Evolutionary conservation across 2,888 invertebrate genomes (phyloP), one percentile per base, ranked within the genome.

Genomic region (Philopedon plagiatum): DNA sequence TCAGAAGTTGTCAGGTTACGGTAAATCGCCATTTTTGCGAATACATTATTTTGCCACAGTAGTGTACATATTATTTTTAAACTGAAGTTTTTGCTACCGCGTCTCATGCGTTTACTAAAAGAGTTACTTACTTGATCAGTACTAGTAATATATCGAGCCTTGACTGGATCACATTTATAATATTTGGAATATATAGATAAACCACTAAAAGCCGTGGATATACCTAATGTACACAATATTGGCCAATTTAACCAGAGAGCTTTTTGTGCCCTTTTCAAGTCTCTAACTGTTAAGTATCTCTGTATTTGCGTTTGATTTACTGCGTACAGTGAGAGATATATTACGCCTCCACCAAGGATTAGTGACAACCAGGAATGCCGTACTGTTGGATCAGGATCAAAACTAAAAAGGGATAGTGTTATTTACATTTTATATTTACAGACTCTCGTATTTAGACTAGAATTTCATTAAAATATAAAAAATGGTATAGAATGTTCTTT

Each of bases 301-400:
- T 94, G 94, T 0, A 94, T 90, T 84, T 93, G 96, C 0, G 95
- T 92, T 84, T 96, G 96, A 83, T 96, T 96, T 0, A 96, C 94
- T 2, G 92, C 96, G 83, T 95, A 96, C 5, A 96, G 81, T 0
- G 95, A 92, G 44, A 94, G 83, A 81, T 92, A 96, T 0, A 94
- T 94, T 62, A 93, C 89, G 39, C 92, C 85, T 0, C 96, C 96
- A n/a, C 96, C 96, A 56, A 96, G 87, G 2, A 90, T 86, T 21
- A 95, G 87, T 0, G 93, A 91, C 89, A 94, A 95, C 91, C 95
- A 93, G 0, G 95, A 93, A 78, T 95, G 94, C 15, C 96, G 88
- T 60, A 90, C 90, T 0, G 94, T 95, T 5, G 94, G 96, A 86
- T 96, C 94, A 1, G 89, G 79, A 80, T 92, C 91, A 80, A 93